Evolutionary conservation across 1,140 invertebrate species (phyloP), one percentile per base, ranked within the genome.

Genomic region (Drosophila sucinea): DNA sequence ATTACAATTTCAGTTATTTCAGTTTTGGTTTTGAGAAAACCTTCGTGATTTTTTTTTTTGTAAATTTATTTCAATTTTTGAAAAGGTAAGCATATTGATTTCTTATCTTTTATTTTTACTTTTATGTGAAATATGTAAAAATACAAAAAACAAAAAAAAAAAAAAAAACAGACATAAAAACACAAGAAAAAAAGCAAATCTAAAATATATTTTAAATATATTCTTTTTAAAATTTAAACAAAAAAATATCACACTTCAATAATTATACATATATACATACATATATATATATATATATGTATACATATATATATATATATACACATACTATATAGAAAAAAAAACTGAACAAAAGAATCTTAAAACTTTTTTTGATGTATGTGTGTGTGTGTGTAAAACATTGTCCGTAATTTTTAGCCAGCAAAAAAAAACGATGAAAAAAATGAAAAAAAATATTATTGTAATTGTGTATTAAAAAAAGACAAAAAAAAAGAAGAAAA

Each of bases 151-250:
- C 47, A 57, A 67, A 55, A 54, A 17, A 5, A 27, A 25, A 54
- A 71, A 64, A 66, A 65, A 51, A 30, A 40, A 63, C 11, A 68
- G 73, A 63, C 40, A 73, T 38, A 51, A 60, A 55, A 64, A 29
- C 7, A 60, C 23, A 35, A 70, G 54, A 44, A 11, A 60, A 70
- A 58, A 68, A 47, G 29, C 10, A 54, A 61, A 41, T 64, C 60
- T 71, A 38, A 81, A 68, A 73, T 73, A 76, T 78, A 67, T 71
- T 70, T 80, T 67, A 84, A 81, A 90, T 85, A 89, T 89, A 90
- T 90, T 89, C 85, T 89, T 89, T n/a, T 90, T 90, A 89, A 90
- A 81, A 84, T 89, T 89, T 89, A 90, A 75, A 83, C 79, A 82
- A 71, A 76, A n/a, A 85, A 86, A 85, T 90, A 87, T 89, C 85